phyloP scores from a whole-genome alignment of 2,113 vertebrate species.

The Antechinus flavipes region DNA sequence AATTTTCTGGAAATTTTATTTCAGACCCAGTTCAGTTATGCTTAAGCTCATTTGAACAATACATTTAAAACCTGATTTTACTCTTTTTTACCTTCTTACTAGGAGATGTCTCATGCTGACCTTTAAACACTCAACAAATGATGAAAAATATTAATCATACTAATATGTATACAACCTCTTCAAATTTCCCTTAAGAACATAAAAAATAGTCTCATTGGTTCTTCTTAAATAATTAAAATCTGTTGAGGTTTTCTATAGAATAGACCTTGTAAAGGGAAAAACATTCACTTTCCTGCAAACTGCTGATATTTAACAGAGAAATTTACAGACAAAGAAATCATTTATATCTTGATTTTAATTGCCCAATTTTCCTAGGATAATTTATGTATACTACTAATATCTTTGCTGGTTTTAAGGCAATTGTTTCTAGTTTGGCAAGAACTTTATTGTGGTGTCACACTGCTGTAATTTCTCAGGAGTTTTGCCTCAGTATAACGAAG shows the following conservation, averaged over 20 bases:
- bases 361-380: not conserved
- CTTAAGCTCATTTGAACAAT: constrained; percentile 82
- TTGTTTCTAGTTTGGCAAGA: not conserved
- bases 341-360: not conserved
- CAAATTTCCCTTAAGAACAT: constrained; percentile 12
- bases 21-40: constrained; percentile 90
- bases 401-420: not conserved
- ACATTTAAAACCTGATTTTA: constrained; percentile 38
- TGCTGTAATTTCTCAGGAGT: not conserved
- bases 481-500: not conserved
- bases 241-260: not conserved
- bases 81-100: not conserved
- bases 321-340: not conserved
- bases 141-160: not conserved
- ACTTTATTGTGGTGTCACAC: not conserved
- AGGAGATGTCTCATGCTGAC: not conserved
- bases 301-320: not conserved
- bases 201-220: constrained; percentile 11
- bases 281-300: not conserved
- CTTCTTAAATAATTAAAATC: not conserved
- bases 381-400: not conserved
- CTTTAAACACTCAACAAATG: not conserved
- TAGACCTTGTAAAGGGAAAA: not conserved
- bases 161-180: constrained; percentile 30
- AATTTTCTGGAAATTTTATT: constrained; percentile 80